Evolutionary conservation across 2,888 invertebrate genomes (phyloP).

Genomic region (Mesochorus sp.): DNA sequence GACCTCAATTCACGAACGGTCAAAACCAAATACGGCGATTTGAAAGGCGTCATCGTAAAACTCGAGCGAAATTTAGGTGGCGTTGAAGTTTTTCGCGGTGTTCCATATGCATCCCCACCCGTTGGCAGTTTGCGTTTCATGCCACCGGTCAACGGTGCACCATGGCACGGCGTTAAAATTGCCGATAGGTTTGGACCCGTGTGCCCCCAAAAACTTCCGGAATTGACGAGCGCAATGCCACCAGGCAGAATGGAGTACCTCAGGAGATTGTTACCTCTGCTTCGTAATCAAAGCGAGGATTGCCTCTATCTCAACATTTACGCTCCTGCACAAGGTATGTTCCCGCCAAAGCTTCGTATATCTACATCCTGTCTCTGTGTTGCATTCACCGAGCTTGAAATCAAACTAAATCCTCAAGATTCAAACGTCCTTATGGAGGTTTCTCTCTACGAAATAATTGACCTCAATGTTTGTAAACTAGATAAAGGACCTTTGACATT

Average conservation of each 20-base stretch:
- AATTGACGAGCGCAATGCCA: constrained; percentile 94
- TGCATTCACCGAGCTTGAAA: neutral
- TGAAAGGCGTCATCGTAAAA: constrained; percentile 92
- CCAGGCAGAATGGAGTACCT: constrained; percentile 94
- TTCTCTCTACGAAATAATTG: constrained; percentile 50
- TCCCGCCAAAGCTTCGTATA: neutral
- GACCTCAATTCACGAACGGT: constrained; percentile 91
- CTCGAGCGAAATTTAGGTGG: constrained; percentile 89
- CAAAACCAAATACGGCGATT: constrained; percentile 93
- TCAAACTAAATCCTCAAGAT: too few species aligned
- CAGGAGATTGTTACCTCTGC: constrained; percentile 92
- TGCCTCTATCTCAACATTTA: constrained; percentile 98
- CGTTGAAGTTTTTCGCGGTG: constrained; percentile 95
- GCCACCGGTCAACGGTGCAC: constrained; percentile 96
- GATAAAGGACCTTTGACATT: constrained; percentile 57
- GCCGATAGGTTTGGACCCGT: constrained; percentile 95
- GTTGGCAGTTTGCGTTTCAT: constrained; percentile 95
- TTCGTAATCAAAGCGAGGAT: constrained; percentile 97
- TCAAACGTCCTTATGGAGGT: constrained; percentile 31
- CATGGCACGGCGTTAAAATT: constrained; percentile 94
- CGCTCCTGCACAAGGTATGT: constrained; percentile 96
- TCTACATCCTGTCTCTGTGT: neutral
- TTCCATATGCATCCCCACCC: constrained; percentile 97
- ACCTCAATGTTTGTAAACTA: constrained; percentile 37
- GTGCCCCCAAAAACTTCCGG: constrained; percentile 95